These are phyloP conservation scores for Conomelus anceps DNA, from an alignment of 2,888 invertebrate genomes.

Conservation along the genomic window DNA sequence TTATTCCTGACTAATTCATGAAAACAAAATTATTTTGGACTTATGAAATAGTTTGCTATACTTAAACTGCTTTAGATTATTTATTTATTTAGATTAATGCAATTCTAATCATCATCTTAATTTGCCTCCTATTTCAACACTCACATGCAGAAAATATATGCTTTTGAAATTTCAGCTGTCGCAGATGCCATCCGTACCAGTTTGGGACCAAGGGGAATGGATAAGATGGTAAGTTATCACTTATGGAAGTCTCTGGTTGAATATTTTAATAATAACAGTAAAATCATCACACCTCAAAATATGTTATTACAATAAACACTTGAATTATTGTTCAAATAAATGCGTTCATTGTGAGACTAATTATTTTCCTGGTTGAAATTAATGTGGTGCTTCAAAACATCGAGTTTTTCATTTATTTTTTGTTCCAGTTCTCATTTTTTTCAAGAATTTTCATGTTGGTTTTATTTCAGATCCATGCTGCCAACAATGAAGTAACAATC, in stretches of 20 bases:
- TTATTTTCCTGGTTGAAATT: background rate
- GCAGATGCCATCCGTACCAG: slow-evolving; percentile 98
- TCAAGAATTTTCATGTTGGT: background rate
- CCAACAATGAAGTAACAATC: slow-evolving; percentile 96
- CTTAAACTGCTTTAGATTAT: too few species aligned
- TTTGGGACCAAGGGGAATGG: slow-evolving; percentile 98
- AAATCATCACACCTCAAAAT: background rate
- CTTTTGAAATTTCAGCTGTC: slow-evolving; percentile 65
- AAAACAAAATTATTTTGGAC: too few species aligned
- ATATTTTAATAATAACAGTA: slow-evolving; percentile 11
- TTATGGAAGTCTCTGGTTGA: background rate
- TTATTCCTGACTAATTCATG: too few species aligned
- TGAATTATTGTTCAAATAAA: background rate
- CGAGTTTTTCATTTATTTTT: background rate
- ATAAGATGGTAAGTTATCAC: slow-evolving; percentile 79
- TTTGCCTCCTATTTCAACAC: too few species aligned
- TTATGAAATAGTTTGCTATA: too few species aligned
- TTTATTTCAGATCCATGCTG: slow-evolving; percentile 75
- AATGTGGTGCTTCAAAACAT: background rate
- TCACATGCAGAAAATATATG: slow-evolving; percentile 15
- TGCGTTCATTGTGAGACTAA: background rate
- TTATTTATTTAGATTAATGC: too few species aligned
- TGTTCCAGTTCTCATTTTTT: slow-evolving; percentile 14
- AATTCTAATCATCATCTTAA: too few species aligned
- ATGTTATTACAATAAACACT: background rate